Evolutionary conservation across 2,888 invertebrate species (phyloP).

Genomic region (Meganola albula): DNA sequence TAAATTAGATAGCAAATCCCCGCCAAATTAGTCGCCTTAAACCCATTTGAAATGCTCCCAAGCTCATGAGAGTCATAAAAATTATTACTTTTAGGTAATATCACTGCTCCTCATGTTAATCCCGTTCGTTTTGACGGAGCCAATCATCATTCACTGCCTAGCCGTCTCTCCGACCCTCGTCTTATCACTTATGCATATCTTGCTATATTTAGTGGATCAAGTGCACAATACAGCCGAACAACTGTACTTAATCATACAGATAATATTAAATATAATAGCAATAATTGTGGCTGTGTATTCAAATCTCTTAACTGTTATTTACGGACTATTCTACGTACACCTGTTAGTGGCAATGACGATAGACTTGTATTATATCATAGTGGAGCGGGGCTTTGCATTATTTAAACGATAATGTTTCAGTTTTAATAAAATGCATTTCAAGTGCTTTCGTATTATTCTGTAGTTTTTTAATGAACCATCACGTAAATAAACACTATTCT

Average conservation of each 20-base stretch:
- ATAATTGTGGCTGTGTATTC: conserved; percentile 26
- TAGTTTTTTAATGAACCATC: conserved; percentile 17
- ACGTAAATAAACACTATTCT: too few relatives aligned
- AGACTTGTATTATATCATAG: conserved; percentile 52
- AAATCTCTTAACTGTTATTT: conserved; percentile 37
- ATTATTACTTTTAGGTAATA: conserved; percentile 68
- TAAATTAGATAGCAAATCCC: neutral
- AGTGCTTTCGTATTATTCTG: conserved; percentile 45
- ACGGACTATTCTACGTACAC: conserved; percentile 56
- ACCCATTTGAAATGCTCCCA: neutral
- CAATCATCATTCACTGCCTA: conserved; percentile 52
- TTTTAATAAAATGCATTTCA: conserved; percentile 38
- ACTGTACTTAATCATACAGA: conserved; percentile 49
- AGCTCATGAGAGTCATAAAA: conserved; percentile 32
- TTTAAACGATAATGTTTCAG: conserved; percentile 23
- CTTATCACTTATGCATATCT: conserved; percentile 57
- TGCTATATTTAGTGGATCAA: conserved; percentile 68
- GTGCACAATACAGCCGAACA: conserved; percentile 64
- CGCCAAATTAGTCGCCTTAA: too few relatives aligned
- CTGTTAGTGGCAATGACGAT: conserved; percentile 51
- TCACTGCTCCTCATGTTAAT: conserved; percentile 63
- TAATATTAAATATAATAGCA: conserved; percentile 37
- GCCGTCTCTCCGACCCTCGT: conserved; percentile 59
- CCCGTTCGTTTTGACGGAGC: conserved; percentile 50
- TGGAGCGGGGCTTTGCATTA: conserved; percentile 48